Base-by-base conservation (phyloP, 1,140 invertebrate species). In the Chironomus tepperi region DNA sequence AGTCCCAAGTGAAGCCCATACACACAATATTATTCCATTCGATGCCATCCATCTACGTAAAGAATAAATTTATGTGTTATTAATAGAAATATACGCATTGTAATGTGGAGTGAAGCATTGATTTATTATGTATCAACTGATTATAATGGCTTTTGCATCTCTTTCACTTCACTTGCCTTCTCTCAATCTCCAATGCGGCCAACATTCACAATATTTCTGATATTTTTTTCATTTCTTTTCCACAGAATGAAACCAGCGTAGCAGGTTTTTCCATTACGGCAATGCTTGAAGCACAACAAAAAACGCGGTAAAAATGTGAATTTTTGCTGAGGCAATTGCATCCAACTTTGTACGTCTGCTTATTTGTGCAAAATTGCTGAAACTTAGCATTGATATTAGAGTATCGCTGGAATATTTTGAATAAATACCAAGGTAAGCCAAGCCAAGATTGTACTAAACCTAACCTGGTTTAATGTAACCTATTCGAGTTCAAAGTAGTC, bases 71-170 rank as follows among this genome's bases (percentile, higher is more conserved):
- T 57, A 57, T 57, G 47, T 57, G 47, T 57, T 57, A 57, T 57
- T 57, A 70, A 70, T 19, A 70, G 16, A 70, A 70, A 70, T 70
- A 18, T 18, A 18, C 19, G 65, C 19, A 70, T 18, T 19, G 19
- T 70, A 19, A 70, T 70, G 19, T 70, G 18, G 65, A 70, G 19
- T 70, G 65, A 70, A 70, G 19, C 65, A 70, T 70, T 70, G 65
- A 70, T 70, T 70, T 70, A 70, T 70, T 19, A 70, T 70, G 65
- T 70, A 70, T 70, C 65, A 70, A 70, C 16, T 70, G 65, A 70
- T 70, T 70, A 70, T 70, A 70, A 70, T 70, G 65, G 65, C 19
- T 70, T 57, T 34, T 34, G 24, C 24, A 34, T 34, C 47, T 57
- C 47, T 57, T 57, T 57, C 47, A 57, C n/a, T 57, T 57, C 47